These are phyloP conservation scores for Onychostruthus taczanowskii DNA, from an alignment of 2,113 vertebrate species.

Conservation along the genomic window DNA sequence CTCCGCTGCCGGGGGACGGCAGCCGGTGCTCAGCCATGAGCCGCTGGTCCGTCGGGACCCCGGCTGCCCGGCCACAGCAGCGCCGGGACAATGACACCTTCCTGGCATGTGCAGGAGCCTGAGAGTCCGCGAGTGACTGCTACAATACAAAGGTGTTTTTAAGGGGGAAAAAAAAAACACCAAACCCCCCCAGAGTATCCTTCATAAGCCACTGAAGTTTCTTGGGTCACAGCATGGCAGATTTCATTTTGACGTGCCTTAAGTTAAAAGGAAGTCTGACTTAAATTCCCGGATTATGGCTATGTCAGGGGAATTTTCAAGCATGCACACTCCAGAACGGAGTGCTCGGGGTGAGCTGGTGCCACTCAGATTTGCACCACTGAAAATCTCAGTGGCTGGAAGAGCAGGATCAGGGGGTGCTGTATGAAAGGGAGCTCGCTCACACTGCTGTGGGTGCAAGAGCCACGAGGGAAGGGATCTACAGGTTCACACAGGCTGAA, in stretches of 20 bases:
- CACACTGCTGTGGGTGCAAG: background rate
- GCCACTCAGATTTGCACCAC: background rate
- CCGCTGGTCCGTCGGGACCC: background rate
- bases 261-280: background rate
- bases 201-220: background rate
- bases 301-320: background rate
- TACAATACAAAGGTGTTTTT: fast-evolving
- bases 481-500: fast-evolving
- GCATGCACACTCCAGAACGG: background rate
- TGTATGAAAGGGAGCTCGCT: fast-evolving
- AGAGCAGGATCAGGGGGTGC: background rate
- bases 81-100: fast-evolving
- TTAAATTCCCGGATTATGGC: background rate
- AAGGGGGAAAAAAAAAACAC: background rate
- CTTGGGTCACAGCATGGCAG: fast-evolving
- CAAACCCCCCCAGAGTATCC: background rate
- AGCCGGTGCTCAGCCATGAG: background rate
- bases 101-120: fast-evolving
- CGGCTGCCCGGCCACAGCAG: background rate
- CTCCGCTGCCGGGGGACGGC: background rate
- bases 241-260: background rate
- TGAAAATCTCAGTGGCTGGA: background rate
- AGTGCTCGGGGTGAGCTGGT: background rate
- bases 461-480: background rate
- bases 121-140: fast-evolving